A percentile compares a stretch with the other conserved stretches of the same genome.
These are phyloP conservation scores for Pelodytes ibericus DNA, from an alignment of 2,797 vertebrate species.

Conservation along the genomic window DNA sequence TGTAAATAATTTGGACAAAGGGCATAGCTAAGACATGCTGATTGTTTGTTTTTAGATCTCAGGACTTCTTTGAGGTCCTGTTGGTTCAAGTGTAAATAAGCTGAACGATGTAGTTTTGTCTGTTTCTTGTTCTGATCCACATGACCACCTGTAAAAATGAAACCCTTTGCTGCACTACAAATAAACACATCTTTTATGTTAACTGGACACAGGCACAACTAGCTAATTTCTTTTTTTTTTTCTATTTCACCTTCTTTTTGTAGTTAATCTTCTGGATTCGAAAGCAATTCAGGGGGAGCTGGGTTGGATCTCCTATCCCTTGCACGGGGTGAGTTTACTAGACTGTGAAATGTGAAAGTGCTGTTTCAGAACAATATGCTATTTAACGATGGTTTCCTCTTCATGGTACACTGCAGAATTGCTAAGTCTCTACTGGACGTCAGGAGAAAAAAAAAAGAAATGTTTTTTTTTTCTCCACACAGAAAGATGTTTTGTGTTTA, in stretches of 20 bases:
- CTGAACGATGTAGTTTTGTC: constrained; percentile 42
- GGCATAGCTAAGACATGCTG: constrained; percentile 55
- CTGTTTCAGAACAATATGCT: constrained; percentile 59
- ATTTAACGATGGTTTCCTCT: constrained; percentile 62
- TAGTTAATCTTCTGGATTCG: constrained; percentile 98
- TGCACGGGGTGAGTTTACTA: constrained; percentile 89
- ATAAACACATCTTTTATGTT: constrained; percentile 68
- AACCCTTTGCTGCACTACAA: constrained; percentile 38
- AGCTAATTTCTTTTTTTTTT: constrained; percentile 67
- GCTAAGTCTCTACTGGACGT: constrained; percentile 43
- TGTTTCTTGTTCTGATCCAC: constrained; percentile 53
- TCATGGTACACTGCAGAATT: constrained; percentile 52
- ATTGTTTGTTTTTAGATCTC: constrained; percentile 58
- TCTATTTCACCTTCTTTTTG: constrained; percentile 69
- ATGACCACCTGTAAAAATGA: constrained; percentile 79
- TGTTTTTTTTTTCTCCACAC: not conserved
- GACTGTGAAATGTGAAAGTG: constrained; percentile 61
- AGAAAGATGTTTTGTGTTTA: constrained; percentile 5
- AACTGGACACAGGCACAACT: constrained; percentile 67
- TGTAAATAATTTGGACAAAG: constrained; percentile 61
- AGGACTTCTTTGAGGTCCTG: constrained; percentile 44
- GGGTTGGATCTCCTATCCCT: constrained; percentile 97
- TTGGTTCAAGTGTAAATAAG: constrained; percentile 56
- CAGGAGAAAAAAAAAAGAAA: constrained; percentile 46
- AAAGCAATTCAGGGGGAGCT: constrained; percentile 98